These are phyloP conservation scores for Caiman crocodilus DNA, from an alignment of 2,797 vertebrate genomes.

Conservation along the genomic window DNA sequence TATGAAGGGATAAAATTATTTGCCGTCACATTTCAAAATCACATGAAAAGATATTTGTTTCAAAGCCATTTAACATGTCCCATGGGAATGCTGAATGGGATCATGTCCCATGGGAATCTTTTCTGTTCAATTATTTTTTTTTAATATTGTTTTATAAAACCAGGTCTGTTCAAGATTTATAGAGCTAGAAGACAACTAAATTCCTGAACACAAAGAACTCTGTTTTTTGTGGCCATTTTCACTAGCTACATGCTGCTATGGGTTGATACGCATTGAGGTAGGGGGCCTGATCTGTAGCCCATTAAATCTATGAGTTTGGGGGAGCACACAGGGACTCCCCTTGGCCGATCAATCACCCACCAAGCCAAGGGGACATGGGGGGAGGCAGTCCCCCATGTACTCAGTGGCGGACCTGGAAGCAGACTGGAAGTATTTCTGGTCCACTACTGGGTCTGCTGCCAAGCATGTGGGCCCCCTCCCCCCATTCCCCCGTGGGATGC, in stretches of 20 bases:
- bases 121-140: neutral
- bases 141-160: neutral
- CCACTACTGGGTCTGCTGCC: no score
- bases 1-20: neutral
- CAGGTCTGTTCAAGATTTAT: neutral
- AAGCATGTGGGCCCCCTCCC: no score
- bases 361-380: no score
- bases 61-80: neutral
- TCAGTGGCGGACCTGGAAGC: no score
- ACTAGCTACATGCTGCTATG: neutral
- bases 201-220: neutral
- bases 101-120: neutral
- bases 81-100: neutral
- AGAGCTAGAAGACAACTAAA: neutral
- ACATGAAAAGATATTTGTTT: neutral
- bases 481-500: no score
- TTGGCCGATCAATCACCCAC: no score
- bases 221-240: neutral
- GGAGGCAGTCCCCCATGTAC: no score
- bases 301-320: neutral
- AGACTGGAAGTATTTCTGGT: no score
- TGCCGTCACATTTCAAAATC: neutral
- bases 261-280: neutral
- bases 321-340: no score
- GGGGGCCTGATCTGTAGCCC: neutral